Evolutionary conservation across 2,888 invertebrate species (phyloP).

Genomic region (Spisula subtruncata): DNA sequence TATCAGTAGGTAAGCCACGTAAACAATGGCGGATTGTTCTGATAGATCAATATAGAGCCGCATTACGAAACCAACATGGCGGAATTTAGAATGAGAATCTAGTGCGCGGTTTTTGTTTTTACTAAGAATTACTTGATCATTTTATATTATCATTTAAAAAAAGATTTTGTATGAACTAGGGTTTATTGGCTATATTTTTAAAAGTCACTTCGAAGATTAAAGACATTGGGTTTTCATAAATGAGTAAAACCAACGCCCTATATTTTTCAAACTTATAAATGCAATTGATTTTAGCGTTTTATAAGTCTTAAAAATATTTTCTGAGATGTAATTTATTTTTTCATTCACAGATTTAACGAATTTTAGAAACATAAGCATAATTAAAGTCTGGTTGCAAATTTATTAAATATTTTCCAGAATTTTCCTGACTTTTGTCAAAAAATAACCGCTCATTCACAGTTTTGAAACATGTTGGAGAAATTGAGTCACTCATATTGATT

Average conservation of each 20-base stretch:
- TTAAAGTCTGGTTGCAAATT: too few relatives aligned
- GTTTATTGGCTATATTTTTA: neutral
- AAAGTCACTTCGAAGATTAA: too few relatives aligned
- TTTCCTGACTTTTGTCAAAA: neutral
- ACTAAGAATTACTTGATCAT: neutral
- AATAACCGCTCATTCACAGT: neutral
- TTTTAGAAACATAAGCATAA: neutral
- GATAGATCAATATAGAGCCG: neutral
- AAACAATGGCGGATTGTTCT: neutral
- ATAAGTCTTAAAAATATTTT: neutral
- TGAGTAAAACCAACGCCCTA: neutral
- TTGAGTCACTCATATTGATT: constrained; percentile 5
- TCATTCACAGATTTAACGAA: neutral
- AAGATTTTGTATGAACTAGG: neutral
- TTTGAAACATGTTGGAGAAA: neutral
- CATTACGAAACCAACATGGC: neutral
- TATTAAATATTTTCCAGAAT: too few relatives aligned
- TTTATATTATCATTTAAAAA: neutral
- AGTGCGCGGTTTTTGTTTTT: neutral
- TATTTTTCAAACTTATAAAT: neutral
- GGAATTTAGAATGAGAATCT: neutral
- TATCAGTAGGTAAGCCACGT: neutral
- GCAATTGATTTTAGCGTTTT: too few relatives aligned
- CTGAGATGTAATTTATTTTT: neutral
- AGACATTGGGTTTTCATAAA: neutral